Evolutionary conservation across 2,888 invertebrate genomes (phyloP), one percentile per base, ranked within the genome.

Genomic region (Muschampia plurimacula): DNA sequence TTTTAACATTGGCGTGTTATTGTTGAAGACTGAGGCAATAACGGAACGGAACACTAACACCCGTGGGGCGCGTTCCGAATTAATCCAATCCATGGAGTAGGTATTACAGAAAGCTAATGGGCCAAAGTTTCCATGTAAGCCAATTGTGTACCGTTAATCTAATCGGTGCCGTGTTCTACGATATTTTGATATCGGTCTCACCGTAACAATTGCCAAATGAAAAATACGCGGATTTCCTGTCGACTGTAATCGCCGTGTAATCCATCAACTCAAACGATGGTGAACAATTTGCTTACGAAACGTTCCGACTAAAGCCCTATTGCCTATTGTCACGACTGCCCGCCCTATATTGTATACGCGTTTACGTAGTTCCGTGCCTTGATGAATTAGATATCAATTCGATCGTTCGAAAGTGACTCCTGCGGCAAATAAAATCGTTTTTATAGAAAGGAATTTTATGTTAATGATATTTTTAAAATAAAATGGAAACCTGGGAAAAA

Each of bases 171-270:
- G 86, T 92, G 92, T 93, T 88, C 84, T 63, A 72, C 72, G 72
- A 72, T 72, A 72, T 72, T 72, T 72, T 72, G 62, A 91, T 90
- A 90, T 85, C 86, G 85, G 75, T 49, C 79, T 76, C 74, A 77
- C 79, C 82, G 86, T 86, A 87, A 89, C 92, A 89, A 91, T 92
- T 92, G 92, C 89, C 91, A 88, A 92, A 93, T 92, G 90, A 92
- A 93, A 93, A 92, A 93, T 89, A 89, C 89, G 91, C 87, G 88
- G 90, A 90, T 91, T 92, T 92, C 90, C 92, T 89, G 92, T 88
- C 86, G 84, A 72, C 83, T 79, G 85, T 92, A 93, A 92, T 91
- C 90, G 89, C 84, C 78, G 78, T 86, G 88, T 93, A 90, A 94
- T 94, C 91, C 91, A 93, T 93, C 92, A 93, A 88, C 84, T 80